phyloP scores from a whole-genome alignment of 2,888 invertebrate species.

The Bibio marci region DNA sequence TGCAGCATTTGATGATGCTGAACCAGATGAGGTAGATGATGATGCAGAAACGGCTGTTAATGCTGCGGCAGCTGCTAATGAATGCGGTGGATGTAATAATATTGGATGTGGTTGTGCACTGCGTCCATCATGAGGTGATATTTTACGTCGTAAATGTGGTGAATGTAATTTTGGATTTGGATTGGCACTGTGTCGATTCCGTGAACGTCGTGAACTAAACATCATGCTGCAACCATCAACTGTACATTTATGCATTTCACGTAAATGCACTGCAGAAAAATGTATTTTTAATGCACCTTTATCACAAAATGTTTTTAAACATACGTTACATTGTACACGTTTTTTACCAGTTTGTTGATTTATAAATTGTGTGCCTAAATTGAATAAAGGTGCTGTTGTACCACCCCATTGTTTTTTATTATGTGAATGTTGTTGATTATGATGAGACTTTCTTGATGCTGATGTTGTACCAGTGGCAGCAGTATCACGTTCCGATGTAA shows the following conservation, averaged over 20 bases:
- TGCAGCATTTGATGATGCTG: too few species aligned
- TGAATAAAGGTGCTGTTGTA: slow-evolving; percentile 35
- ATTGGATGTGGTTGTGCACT: slow-evolving; percentile 75
- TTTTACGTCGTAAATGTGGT: slow-evolving; percentile 82
- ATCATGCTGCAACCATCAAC: slow-evolving; percentile 98
- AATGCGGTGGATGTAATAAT: slow-evolving; percentile 47
- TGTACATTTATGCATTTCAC: slow-evolving; percentile 99
- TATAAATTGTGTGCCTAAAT: slow-evolving; percentile 75
- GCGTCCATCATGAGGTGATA: slow-evolving; percentile 84
- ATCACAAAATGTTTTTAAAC: slow-evolving; percentile 98
- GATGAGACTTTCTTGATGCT: slow-evolving; percentile 9
- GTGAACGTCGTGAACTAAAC: slow-evolving; percentile 90
- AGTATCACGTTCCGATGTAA: too few species aligned
- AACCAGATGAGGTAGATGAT: too few species aligned
- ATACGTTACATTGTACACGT: slow-evolving; percentile 94
- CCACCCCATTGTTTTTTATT: slow-evolving; percentile 46
- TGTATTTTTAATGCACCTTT: slow-evolving; percentile 99
- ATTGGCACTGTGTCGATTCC: slow-evolving; percentile 94
- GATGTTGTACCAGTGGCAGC: background rate
- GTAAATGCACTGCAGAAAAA: slow-evolving; percentile 93
- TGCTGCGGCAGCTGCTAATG: slow-evolving; percentile 34
- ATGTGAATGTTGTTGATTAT: slow-evolving; percentile 18
- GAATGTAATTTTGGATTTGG: slow-evolving; percentile 97
- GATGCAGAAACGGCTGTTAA: slow-evolving; percentile 43
- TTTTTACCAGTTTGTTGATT: slow-evolving; percentile 91